Base-by-base conservation (phyloP, 2,113 vertebrate genomes). In the Leuciscus idus region DNA sequence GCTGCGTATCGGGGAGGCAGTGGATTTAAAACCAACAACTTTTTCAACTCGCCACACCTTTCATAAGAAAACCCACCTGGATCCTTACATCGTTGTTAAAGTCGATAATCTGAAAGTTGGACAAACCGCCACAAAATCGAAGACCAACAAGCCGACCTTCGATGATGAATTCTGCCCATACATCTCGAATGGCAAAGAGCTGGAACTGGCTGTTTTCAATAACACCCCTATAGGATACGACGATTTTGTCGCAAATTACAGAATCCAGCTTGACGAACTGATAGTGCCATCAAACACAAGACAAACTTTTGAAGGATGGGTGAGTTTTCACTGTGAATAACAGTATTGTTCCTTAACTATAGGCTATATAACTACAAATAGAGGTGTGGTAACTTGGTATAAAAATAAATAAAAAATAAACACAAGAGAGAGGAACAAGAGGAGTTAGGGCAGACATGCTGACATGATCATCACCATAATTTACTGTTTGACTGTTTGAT, bases 181-280 rank as follows among this genome's bases (percentile, higher is more conserved):
- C 26, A 96, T 99, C 78, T 94, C 89, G 36, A 94, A 98, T 30
- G 98, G 96, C 4, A 94, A 92, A 3, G 95, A 95, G 85, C 92
- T 99, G 12, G 98, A 99, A 90, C 91, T 99, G 88, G 96, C 97
- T 0, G 97, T 99, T 26, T 99, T 99, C 90, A 96, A 99, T 81
- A 97, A 97, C 89, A 97, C 98, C 33, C 96, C 97, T 4, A 96
- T 99, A 62, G 98, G 98, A 64, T 99, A 99, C 62, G 98, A 99
- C 78, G 96, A 98, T 93, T 99, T 99, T 26, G 98, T 99, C 91
- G 98, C 98, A 86, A 98, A 99, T 93, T 99, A 97, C 93, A 96
- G 92, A 59, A 92, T 99, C 84, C 95, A 93, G 72, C 97, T 99
- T 89, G 96, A 96, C 30, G 97, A 98, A 50, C 92, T 99, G 61